Evolutionary conservation across 2,797 vertebrate genomes (phyloP), one percentile per base, ranked within the genome.

Genomic region (Pagetopsis macropterus): DNA sequence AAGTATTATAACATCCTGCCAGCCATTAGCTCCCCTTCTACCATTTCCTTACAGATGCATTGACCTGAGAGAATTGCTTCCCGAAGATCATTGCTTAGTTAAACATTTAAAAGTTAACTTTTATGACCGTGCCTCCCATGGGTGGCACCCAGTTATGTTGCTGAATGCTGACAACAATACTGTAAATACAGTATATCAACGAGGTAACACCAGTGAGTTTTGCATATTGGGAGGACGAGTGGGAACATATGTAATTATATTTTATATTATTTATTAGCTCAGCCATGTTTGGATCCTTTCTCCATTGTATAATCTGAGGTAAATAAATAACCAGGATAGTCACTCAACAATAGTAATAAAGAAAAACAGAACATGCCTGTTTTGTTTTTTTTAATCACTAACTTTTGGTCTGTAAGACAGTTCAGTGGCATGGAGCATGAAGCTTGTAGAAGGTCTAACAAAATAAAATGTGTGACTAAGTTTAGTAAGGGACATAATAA

Each of bases 241-340:
- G 31, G 27, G 17, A 61, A 61, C 48, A 61, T 8, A n/a, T 14
- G 15, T 14, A 31, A 23, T 43, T 27, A 15, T 60, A 23, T 40
- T 23, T 46, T 7, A 31, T 55, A 4, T 16, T 43, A 48, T 37
- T 37, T 37, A 16, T 56, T 41, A 70, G 27, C 12, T 60, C n/a
- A 52, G 49, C 40, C 17, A 23, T 77, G 7, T 60, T 58, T 60
- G 31, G 16, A 65, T 14, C 41, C 27, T 16, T 64, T 45, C 15
- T 21, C 40, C 15, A 64, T 45, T 75, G 10, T 58, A 8, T 58
- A 12, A 76, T 54, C 40, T 11, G 15, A 67, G 57, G 21, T 73
- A 59, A 67, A 70, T n/a, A 52, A 60, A 27, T 31, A 31, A 45
- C 21, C 31, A 14, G 41, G 41, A 64, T 16, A 17, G 9, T 49